Percentiles rank a stretch among this genome's conserved stretches.
phyloP scores from a whole-genome alignment of 1,140 invertebrate species.

The Drosophila pachea region DNA sequence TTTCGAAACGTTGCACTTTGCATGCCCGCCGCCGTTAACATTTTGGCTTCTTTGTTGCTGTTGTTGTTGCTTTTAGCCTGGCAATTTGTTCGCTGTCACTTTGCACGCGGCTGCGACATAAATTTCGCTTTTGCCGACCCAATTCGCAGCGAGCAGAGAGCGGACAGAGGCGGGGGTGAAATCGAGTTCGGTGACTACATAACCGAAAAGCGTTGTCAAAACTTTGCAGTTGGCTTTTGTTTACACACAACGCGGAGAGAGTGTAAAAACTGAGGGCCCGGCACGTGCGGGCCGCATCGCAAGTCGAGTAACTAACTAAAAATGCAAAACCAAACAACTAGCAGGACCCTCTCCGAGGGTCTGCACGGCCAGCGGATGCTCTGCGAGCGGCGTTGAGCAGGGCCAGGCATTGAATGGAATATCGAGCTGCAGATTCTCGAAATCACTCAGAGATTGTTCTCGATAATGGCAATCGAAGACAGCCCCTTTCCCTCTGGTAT shows the following conservation, averaged over 20 bases:
- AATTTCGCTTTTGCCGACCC: conserved; percentile 74
- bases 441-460: too few relatives aligned
- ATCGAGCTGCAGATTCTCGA: too few relatives aligned
- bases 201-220: conserved; percentile 70
- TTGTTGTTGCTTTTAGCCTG: conserved; percentile 44
- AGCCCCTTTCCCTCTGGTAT: too few relatives aligned
- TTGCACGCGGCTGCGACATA: conserved; percentile 76
- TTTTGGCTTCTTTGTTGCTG: conserved; percentile 44
- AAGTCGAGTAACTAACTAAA: conserved; percentile 63
- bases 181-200: conserved; percentile 29
- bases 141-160: conserved; percentile 51
- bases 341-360: not conserved
- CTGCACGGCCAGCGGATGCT: not conserved
- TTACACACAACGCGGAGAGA: conserved; percentile 51
- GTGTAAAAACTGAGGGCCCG: not conserved
- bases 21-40: too few relatives aligned
- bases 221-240: conserved; percentile 76
- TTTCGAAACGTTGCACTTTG: conserved; percentile 25
- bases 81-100: conserved; percentile 76
- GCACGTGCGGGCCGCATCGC: conserved; percentile 15
- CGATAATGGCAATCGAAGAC: too few relatives aligned
- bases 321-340: conserved; percentile 53
- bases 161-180: not conserved
- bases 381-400: not conserved
- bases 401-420: not conserved